phyloP scores from a whole-genome alignment of 2,797 vertebrate species.

The Columba guinea region DNA sequence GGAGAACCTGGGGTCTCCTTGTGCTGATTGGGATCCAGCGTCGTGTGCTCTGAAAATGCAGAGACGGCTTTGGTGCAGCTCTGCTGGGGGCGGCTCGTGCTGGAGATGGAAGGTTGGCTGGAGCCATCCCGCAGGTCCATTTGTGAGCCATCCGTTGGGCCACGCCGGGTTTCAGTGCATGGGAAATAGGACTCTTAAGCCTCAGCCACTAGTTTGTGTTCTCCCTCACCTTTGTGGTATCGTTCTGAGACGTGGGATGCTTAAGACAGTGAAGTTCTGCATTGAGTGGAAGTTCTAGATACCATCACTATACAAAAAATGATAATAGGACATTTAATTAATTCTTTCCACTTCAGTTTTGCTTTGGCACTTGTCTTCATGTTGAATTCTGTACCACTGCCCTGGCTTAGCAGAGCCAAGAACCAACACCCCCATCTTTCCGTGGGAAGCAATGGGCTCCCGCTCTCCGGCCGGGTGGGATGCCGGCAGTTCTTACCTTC shows the following conservation, averaged over 20 bases:
- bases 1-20: not conserved
- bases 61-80: not conserved
- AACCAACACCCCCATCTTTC: not conserved
- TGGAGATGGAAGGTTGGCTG: not conserved
- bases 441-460: not conserved
- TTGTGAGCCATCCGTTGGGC: not conserved
- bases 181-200: not conserved
- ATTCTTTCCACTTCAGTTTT: not conserved
- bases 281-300: not conserved
- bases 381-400: not conserved
- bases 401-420: not conserved
- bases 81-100: accelerated
- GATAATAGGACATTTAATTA: not conserved
- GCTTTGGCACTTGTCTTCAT: not conserved
- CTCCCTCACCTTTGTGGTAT: not conserved
- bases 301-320: not conserved
- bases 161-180: not conserved
- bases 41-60: not conserved
- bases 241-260: not conserved
- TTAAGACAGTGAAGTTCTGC: not conserved
- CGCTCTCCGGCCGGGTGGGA: not conserved
- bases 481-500: conserved; percentile 21
- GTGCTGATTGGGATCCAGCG: not conserved
- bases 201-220: not conserved
- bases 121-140: not conserved